These are phyloP conservation scores for Erythrolamprus reginae DNA, from an alignment of 2,113 vertebrate species.

Conservation along the genomic window DNA sequence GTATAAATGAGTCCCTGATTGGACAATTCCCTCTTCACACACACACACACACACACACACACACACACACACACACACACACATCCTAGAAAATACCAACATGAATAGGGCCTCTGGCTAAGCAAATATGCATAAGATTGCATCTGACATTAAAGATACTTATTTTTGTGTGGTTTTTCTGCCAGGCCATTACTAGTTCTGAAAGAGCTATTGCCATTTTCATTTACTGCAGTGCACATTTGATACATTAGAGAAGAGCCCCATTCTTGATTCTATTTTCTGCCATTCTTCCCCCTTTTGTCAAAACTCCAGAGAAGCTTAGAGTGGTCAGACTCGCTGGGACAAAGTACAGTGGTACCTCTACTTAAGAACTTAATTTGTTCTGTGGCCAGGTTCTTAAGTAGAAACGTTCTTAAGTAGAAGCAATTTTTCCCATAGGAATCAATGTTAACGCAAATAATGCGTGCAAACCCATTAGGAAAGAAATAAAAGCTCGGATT, in stretches of 20 bases:
- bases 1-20: background rate
- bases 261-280: background rate
- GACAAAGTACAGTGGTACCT: too few species aligned
- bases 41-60: too few species aligned
- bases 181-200: background rate
- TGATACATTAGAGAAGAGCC: too few species aligned
- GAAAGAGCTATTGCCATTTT: background rate
- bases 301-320: background rate
- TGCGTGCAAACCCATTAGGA: too few species aligned
- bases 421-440: too few species aligned
- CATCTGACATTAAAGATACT: background rate
- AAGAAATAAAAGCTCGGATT: too few species aligned
- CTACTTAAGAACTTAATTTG: too few species aligned
- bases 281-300: background rate
- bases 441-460: too few species aligned
- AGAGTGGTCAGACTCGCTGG: background rate
- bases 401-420: too few species aligned
- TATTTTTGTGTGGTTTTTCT: background rate
- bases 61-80: too few species aligned
- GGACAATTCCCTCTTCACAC: background rate
- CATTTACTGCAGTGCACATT: background rate
- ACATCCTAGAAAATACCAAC: too few species aligned
- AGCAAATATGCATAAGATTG: background rate
- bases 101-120: background rate
- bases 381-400: too few species aligned